Base-by-base conservation (phyloP, 2,888 invertebrate species). In the Troides aeacus region DNA sequence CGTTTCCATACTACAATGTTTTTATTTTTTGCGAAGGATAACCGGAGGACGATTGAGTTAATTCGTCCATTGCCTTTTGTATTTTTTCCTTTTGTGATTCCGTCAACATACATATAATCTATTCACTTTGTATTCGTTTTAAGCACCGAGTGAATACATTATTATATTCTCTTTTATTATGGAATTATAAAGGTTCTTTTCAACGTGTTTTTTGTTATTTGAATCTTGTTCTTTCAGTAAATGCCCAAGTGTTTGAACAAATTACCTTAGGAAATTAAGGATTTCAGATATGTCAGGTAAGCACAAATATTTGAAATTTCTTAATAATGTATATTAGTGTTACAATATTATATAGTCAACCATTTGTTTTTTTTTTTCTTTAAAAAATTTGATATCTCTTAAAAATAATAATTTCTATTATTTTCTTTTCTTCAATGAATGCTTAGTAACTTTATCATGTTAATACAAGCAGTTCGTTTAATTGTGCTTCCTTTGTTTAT, bases 41-140 rank as follows among this genome's bases (percentile, higher is more conserved):
- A 57, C n/a, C 15, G 21, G 10, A 21, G 2, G 10, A 21, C n/a
- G 57, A 57, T 57, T 18, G n/a, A n/a, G 57, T 57, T 57, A 21
- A 57, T 57, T 57, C 21, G 57, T 57, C 57, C 57, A 57, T 57
- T 21, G n/a, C n/a, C n/a, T 21, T 57, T 57, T 57, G 57, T 57
- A 12, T 18, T 5, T 50, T 50, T 12, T 17, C 15, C 15, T 10
- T 39, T 39, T 39, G 39, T 39, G 8, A 39, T 39, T 39, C 39
- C 39, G 50, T 50, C 50, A 50, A 50, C 15, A 50, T 46, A 15
- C 15, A 46, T 50, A 50, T 12, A 50, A 50, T 50, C 1, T 18
- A 6, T 21, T 57, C 10, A 4, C n/a, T 23, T 21, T 57, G 21
- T 57, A 21, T 21, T n/a, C 57, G 23, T 21, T 18, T 57, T 21